Evolutionary conservation across 2,888 invertebrate species (phyloP).

Genomic region (Trichacis sp.): DNA sequence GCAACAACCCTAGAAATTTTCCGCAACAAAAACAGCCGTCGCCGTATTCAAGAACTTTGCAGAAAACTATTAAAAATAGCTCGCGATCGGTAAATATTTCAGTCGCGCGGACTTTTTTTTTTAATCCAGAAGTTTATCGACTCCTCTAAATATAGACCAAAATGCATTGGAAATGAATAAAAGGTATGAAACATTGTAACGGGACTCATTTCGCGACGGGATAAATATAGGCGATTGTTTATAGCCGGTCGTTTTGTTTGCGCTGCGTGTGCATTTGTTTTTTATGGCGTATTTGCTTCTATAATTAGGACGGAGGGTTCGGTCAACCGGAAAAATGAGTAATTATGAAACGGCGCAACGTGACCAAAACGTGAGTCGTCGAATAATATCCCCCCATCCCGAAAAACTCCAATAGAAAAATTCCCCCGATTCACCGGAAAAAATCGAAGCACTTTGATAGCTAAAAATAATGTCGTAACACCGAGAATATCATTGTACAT

Average conservation of each 20-base stretch:
- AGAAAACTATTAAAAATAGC: not conserved
- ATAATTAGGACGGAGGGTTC: constrained; percentile 38
- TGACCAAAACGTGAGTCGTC: constrained; percentile 11
- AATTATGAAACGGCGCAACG: constrained; percentile 35
- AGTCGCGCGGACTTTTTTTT: not conserved
- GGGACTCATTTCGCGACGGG: constrained; percentile 25
- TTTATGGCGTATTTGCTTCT: constrained; percentile 29
- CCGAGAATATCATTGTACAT: too few species aligned
- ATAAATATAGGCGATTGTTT: constrained; percentile 40
- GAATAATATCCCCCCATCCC: too few species aligned
- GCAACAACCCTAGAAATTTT: too few species aligned
- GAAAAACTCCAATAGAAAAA: too few species aligned
- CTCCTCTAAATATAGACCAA: not conserved
- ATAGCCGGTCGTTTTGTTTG: constrained; percentile 33
- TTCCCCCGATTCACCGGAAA: too few species aligned
- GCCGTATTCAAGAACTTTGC: too few species aligned
- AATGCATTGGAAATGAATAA: constrained; percentile 32
- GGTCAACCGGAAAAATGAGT: constrained; percentile 29
- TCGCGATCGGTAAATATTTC: not conserved
- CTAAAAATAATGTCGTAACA: not conserved
- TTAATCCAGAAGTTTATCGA: not conserved
- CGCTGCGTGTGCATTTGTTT: constrained; percentile 22
- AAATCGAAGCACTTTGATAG: not conserved
- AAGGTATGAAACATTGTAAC: constrained; percentile 27
- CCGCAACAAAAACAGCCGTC: too few species aligned